These are phyloP conservation scores for Himalopsyche phryganea DNA, from an alignment of 1,140 invertebrate genomes.

Conservation along the genomic window DNA sequence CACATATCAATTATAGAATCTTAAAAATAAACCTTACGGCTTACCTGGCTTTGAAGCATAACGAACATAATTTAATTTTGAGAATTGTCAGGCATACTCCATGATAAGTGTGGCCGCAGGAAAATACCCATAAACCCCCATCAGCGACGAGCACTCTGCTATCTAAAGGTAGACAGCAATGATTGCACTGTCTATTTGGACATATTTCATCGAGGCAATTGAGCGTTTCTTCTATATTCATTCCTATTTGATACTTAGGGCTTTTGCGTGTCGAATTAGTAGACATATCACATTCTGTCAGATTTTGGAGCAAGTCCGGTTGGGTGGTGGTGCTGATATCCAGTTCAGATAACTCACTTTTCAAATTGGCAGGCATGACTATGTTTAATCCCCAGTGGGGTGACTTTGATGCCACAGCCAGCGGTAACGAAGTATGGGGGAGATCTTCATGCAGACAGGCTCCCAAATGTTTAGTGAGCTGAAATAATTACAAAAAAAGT, in stretches of 20 bases:
- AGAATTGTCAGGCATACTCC: conserved; percentile 48
- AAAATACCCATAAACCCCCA: conserved; percentile 50
- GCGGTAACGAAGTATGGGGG: conserved; percentile 44
- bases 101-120: conserved; percentile 50
- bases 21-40: conserved; percentile 2
- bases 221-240: conserved; percentile 27
- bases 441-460: conserved; percentile 20
- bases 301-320: conserved; percentile 18
- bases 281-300: background rate
- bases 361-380: conserved; percentile 27
- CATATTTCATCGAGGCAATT: conserved; percentile 23
- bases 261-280: conserved; percentile 6
- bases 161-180: conserved; percentile 48
- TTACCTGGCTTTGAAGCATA: conserved; percentile 36
- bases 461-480: conserved; percentile 25
- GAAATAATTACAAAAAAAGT: conserved; percentile 16
- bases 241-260: conserved; percentile 24
- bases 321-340: conserved; percentile 11
- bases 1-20: too few species aligned
- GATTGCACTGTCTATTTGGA: conserved; percentile 39
- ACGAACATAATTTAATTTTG: conserved; percentile 48
- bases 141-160: conserved; percentile 48
- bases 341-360: conserved; percentile 17
- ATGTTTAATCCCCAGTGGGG: conserved; percentile 43
- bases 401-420: conserved; percentile 44